Evolutionary conservation across 2,797 vertebrate species (phyloP).

Genomic region (Nannoperca obscura): DNA sequence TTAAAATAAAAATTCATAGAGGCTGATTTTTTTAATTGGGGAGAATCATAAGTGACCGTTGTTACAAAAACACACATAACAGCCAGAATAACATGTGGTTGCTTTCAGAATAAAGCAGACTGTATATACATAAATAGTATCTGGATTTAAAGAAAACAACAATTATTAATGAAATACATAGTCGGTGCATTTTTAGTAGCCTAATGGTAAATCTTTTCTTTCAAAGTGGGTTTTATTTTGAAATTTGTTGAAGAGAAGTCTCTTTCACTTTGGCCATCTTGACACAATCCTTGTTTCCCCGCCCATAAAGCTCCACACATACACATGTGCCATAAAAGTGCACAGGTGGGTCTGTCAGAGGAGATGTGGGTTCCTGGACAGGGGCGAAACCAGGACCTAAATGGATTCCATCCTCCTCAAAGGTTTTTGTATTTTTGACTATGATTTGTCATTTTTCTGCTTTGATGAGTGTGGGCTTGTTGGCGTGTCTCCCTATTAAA

Average conservation of each 20-base stretch:
- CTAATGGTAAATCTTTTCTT: not conserved
- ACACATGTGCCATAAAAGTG: slow-evolving; percentile 9
- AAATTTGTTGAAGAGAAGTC: slow-evolving; percentile 21
- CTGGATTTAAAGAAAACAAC: not conserved
- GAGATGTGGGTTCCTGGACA: slow-evolving; percentile 4
- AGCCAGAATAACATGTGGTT: too few relatives aligned
- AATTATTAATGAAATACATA: not conserved
- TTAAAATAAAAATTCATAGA: too few relatives aligned
- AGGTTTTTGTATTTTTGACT: slow-evolving; percentile 58
- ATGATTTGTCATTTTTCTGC: not conserved
- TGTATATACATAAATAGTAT: not conserved
- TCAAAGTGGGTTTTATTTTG: slow-evolving; percentile 47
- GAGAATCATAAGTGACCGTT: too few relatives aligned
- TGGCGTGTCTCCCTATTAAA: not conserved
- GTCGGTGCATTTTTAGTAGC: not conserved
- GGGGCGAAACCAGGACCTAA: slow-evolving; percentile 34
- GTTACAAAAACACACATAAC: too few relatives aligned
- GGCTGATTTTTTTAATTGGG: too few relatives aligned
- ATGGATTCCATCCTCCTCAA: slow-evolving; percentile 63
- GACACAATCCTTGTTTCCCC: slow-evolving; percentile 8
- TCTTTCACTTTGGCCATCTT: not conserved
- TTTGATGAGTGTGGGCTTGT: not conserved
- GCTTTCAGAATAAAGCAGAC: slow-evolving; percentile 64
- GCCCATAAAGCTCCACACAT: slow-evolving; percentile 21
- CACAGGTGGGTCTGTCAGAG: slow-evolving; percentile 37